Percentiles rank a stretch among this genome's conserved stretches.
Evolutionary conservation across 2,888 invertebrate species (phyloP).

Genomic region (Ceriagrion tenellum): DNA sequence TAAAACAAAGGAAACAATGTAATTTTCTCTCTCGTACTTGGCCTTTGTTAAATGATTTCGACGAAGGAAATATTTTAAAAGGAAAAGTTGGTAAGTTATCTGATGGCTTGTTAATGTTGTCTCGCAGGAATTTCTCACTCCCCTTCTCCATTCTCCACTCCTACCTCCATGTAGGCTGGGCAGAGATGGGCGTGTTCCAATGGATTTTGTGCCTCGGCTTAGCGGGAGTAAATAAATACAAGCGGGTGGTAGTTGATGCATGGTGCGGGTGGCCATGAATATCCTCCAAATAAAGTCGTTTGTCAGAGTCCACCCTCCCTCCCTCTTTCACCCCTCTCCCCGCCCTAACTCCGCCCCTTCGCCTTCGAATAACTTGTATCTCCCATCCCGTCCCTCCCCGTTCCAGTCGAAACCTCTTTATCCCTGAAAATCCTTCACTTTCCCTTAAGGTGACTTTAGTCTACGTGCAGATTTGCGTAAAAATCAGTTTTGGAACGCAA

Average conservation of each 20-base stretch:
- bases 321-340: not conserved
- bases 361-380: too few species aligned
- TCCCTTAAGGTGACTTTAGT: not conserved
- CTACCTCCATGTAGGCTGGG: not conserved
- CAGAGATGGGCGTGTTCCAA: not conserved
- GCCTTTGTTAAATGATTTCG: too few species aligned
- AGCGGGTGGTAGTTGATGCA: not conserved
- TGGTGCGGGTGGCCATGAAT: not conserved
- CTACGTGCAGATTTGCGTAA: too few species aligned
- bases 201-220: not conserved
- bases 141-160: not conserved
- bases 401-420: constrained; percentile 38
- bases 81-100: too few species aligned
- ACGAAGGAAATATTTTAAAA: too few species aligned
- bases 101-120: too few species aligned
- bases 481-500: too few species aligned
- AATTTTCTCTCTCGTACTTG: too few species aligned
- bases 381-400: constrained; percentile 19
- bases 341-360: not conserved
- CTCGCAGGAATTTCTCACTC: not conserved
- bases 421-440: constrained; percentile 3
- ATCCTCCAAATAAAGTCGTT: constrained; percentile 52
- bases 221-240: not conserved
- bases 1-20: too few species aligned
- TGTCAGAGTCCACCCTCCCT: not conserved